These are phyloP conservation scores for Rhinoderma darwinii DNA, from an alignment of 2,113 vertebrate species.

Conservation along the genomic window DNA sequence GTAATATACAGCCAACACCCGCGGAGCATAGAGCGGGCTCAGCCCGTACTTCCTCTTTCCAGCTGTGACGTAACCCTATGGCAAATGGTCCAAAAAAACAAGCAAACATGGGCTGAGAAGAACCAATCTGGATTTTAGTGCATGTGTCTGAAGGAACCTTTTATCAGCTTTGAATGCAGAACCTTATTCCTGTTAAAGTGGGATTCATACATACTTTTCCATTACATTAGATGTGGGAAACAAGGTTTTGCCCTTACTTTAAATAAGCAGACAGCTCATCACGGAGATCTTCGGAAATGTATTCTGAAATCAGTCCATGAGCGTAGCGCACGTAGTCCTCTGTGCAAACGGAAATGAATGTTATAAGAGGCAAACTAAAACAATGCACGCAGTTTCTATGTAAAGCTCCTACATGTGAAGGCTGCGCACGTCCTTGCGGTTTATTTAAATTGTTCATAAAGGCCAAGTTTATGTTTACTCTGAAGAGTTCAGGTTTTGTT, in stretches of 20 bases:
- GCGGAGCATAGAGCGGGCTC: too few species aligned
- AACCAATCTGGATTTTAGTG: too few species aligned
- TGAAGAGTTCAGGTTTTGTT: too few species aligned
- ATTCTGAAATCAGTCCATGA: constrained; percentile 92
- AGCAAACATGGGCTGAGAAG: too few species aligned
- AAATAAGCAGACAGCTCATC: constrained; percentile 82
- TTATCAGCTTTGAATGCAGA: not conserved
- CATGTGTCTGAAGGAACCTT: not conserved
- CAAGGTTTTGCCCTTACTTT: constrained; percentile 75
- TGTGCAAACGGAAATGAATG: constrained; percentile 63
- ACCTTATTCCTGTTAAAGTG: not conserved
- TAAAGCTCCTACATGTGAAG: not conserved
- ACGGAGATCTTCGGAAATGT: constrained; percentile 87
- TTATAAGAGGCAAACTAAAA: not conserved
- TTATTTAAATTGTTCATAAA: too few species aligned
- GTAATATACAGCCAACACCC: too few species aligned
- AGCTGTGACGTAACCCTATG: too few species aligned
- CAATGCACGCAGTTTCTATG: not conserved
- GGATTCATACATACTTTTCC: not conserved
- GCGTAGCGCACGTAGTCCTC: constrained; percentile 89
- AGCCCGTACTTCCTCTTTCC: too few species aligned
- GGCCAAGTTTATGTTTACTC: too few species aligned
- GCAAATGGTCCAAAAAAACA: too few species aligned
- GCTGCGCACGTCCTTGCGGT: too few species aligned
- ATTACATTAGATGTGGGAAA: not conserved